Evolutionary conservation across 2,113 vertebrate genomes (phyloP).

Genomic region (Lota lota): DNA sequence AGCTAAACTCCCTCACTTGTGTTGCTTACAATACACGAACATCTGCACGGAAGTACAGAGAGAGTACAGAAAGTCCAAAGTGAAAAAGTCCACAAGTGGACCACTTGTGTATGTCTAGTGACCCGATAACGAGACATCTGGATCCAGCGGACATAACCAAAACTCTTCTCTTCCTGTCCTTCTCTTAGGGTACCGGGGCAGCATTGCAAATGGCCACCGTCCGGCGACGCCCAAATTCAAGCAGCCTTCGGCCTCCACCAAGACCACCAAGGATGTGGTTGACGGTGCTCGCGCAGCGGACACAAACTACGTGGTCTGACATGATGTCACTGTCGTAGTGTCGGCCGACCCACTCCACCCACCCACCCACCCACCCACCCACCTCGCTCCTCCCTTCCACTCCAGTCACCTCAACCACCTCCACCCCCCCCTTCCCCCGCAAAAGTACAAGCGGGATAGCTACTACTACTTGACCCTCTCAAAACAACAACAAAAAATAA

Average conservation of each 20-base stretch:
- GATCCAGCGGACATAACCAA: too few species aligned
- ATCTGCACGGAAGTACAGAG: background rate
- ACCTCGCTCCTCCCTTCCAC: background rate
- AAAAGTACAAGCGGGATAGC: background rate
- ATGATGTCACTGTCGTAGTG: background rate
- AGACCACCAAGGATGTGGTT: conserved; percentile 69
- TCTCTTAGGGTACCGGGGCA: conserved; percentile 76
- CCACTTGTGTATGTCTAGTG: too few species aligned
- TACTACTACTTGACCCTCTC: too few species aligned
- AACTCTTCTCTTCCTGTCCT: background rate
- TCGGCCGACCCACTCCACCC: too few species aligned
- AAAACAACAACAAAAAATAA: too few species aligned
- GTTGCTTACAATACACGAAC: background rate
- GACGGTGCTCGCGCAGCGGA: conserved; percentile 69
- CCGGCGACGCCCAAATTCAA: conserved; percentile 71
- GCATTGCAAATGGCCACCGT: conserved; percentile 68
- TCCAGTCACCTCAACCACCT: too few species aligned
- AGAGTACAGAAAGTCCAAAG: background rate
- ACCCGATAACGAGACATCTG: background rate
- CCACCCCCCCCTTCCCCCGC: too few species aligned
- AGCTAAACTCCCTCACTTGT: background rate
- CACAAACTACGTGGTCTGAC: conserved; percentile 89
- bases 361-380: background rate
- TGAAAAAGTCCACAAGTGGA: too few species aligned
- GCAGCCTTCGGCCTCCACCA: conserved; percentile 72